Conservation (phyloP, 1,140 invertebrate species). For the Aphis craccivora region DNA sequence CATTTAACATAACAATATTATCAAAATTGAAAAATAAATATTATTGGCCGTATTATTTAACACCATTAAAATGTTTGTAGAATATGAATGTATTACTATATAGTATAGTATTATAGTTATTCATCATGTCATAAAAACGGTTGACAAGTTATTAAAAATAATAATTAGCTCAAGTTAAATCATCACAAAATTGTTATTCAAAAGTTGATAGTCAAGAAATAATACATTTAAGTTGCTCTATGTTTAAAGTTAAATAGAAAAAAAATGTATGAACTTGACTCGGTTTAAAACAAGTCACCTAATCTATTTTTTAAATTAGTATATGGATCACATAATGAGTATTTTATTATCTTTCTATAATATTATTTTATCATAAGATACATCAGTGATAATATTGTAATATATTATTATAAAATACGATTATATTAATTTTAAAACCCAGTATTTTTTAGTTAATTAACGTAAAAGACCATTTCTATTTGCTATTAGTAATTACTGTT, state of each 20-base stretch:
- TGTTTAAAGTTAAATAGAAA: neutral
- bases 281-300: neutral
- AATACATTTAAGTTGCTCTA: neutral
- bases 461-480: neutral
- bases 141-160: neutral
- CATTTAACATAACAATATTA: too few species aligned
- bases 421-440: neutral
- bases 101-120: neutral
- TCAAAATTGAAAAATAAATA: too few species aligned
- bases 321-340: neutral
- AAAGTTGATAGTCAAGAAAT: neutral
- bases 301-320: neutral
- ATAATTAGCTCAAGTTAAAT: neutral
- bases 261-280: neutral
- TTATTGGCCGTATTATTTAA: too few species aligned
- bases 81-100: too few species aligned
- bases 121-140: too few species aligned
- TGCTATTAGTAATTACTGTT: too few species aligned
- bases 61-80: too few species aligned
- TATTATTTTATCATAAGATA: neutral
- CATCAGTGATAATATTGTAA: too few species aligned
- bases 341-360: neutral
- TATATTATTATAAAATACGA: too few species aligned
- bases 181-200: neutral
- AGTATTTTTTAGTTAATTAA: neutral